These are phyloP conservation scores for Laspeyria flexula DNA, from an alignment of 2,888 invertebrate genomes.

Conservation along the genomic window DNA sequence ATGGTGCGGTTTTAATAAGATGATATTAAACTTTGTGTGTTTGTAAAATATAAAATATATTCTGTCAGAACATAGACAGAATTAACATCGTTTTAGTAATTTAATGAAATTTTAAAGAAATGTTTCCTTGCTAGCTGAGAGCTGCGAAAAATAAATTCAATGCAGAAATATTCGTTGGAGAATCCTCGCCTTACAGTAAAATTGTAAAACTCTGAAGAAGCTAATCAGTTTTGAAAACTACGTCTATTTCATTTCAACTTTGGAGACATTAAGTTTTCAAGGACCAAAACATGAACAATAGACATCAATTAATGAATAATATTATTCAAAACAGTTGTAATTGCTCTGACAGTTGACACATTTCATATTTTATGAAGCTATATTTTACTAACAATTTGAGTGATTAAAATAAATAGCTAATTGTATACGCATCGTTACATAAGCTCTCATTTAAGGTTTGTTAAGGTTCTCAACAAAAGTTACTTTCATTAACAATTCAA, in stretches of 20 bases:
- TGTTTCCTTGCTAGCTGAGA: too few species aligned
- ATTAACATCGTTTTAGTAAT: too few species aligned
- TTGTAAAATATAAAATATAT: too few species aligned
- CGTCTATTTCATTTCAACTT: neutral
- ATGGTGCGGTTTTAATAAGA: too few species aligned
- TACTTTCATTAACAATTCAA: slow-evolving; percentile 34
- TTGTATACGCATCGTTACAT: slow-evolving; percentile 21
- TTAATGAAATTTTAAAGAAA: too few species aligned
- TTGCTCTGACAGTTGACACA: neutral
- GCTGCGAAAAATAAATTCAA: too few species aligned
- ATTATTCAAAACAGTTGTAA: neutral
- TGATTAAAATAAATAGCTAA: slow-evolving; percentile 23
- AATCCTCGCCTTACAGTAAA: too few species aligned
- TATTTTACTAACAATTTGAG: slow-evolving; percentile 12
- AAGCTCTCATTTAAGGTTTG: slow-evolving; percentile 15
- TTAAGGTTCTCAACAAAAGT: slow-evolving; percentile 18
- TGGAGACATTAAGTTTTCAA: neutral
- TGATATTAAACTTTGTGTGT: too few species aligned
- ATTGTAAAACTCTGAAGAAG: too few species aligned
- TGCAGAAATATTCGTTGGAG: too few species aligned
- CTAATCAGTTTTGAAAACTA: too few species aligned
- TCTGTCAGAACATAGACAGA: too few species aligned
- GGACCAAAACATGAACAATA: neutral
- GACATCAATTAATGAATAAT: slow-evolving; percentile 1
- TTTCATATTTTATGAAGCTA: slow-evolving; percentile 6